These are phyloP conservation scores for Penaeus japonicus DNA, from an alignment of 1,140 invertebrate species.

Conservation along the genomic window DNA sequence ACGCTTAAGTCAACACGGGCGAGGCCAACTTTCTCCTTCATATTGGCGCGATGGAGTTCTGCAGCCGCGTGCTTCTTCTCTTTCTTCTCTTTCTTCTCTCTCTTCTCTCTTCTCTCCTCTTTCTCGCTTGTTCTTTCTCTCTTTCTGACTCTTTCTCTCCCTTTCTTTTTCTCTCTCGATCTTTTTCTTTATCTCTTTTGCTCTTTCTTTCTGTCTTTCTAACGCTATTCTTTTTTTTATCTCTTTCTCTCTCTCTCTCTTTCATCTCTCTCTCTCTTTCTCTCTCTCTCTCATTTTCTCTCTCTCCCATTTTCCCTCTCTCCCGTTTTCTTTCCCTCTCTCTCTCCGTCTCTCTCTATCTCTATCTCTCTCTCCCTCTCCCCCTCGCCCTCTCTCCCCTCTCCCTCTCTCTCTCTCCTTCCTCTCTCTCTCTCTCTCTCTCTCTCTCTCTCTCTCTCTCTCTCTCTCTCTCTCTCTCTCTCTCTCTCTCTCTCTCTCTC, in stretches of 20 bases:
- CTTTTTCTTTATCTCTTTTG: neutral
- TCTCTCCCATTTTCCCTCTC: neutral
- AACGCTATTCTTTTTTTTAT: constrained; percentile 26
- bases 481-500: neutral
- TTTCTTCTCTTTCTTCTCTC: neutral
- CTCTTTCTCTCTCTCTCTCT: neutral
- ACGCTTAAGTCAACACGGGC: constrained; percentile 49
- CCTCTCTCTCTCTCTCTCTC: neutral
- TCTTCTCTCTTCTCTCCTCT: neutral
- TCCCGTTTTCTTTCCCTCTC: neutral
- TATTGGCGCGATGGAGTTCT: constrained; percentile 30
- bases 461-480: neutral
- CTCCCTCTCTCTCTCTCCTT: neutral
- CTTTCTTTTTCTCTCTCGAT: neutral
- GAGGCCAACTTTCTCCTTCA: constrained; percentile 42
- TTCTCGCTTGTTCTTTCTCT: neutral
- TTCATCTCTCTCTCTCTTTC: constrained; percentile 40
- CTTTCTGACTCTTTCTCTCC: neutral
- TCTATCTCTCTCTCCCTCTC: constrained; percentile 36
- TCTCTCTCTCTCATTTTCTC: constrained; percentile 37
- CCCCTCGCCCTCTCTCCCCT: constrained; percentile 16
- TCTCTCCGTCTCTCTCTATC: constrained; percentile 24
- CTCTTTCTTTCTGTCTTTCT: constrained; percentile 45
- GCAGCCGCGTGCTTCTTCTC: neutral
- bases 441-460: neutral